Conservation (phyloP, 2,888 invertebrate genomes). For the Nephrotoma appendiculata region DNA sequence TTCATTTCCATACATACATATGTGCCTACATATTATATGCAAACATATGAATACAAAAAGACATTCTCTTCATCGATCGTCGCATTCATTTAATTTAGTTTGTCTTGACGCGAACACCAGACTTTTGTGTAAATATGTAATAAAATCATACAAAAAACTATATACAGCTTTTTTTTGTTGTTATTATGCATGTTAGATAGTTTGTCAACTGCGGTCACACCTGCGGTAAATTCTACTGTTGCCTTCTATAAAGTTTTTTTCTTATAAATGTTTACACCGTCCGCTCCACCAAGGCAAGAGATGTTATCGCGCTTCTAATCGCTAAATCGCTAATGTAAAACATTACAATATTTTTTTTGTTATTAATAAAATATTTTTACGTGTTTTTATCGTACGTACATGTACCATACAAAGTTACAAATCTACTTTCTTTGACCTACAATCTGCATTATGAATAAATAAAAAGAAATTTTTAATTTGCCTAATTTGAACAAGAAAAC, state of each 20-base stretch:
- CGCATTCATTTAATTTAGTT: not conserved
- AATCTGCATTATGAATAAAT: not conserved
- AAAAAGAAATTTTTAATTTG: not conserved
- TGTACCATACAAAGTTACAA: not conserved
- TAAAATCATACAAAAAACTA: not conserved
- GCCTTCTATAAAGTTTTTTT: not conserved
- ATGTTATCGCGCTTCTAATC: not conserved
- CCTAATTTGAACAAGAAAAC: not conserved
- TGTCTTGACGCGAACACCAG: not conserved
- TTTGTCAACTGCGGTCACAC: not conserved
- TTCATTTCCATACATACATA: not conserved
- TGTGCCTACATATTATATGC: not conserved
- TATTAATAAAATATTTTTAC: not conserved
- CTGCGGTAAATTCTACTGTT: not conserved
- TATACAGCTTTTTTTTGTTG: too few species aligned
- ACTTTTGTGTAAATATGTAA: not conserved
- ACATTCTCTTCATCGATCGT: not conserved
- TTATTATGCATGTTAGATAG: not conserved
- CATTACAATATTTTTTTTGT: not conserved
- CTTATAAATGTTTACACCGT: not conserved
- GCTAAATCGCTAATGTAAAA: not conserved
- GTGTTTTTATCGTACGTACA: not conserved
- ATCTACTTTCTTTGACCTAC: not conserved
- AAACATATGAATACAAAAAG: not conserved
- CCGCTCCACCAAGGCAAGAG: not conserved